Percentiles rank a stretch among this genome's conserved stretches.
These are phyloP conservation scores for Agrotis segetum DNA, from an alignment of 2,888 invertebrate genomes.

Conservation along the genomic window DNA sequence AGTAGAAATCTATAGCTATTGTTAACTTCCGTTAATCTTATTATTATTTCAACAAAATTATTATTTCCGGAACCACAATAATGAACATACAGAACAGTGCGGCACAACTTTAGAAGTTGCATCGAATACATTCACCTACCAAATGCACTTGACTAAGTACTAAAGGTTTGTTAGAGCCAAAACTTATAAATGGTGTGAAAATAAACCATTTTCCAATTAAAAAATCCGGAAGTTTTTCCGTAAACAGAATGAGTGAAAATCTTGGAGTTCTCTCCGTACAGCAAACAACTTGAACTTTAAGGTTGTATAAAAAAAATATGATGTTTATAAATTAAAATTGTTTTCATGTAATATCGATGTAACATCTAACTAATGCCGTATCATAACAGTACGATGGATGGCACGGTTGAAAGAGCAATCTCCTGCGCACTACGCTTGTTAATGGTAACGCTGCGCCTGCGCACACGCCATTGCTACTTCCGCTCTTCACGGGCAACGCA, in stretches of 20 bases:
- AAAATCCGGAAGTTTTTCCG: too few species aligned
- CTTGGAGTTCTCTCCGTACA: too few species aligned
- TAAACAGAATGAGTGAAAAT: not conserved
- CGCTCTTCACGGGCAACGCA: slow-evolving; percentile 41
- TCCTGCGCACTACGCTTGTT: slow-evolving; percentile 16
- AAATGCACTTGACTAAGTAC: not conserved
- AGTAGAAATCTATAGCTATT: not conserved
- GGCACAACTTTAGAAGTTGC: slow-evolving; percentile 17
- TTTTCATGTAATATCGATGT: not conserved
- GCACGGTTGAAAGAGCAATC: slow-evolving; percentile 53
- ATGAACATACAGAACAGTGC: slow-evolving; percentile 8
- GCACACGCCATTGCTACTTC: slow-evolving; percentile 35
- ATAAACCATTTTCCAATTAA: too few species aligned
- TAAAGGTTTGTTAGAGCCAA: not conserved
- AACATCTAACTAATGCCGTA: slow-evolving; percentile 6
- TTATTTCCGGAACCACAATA: slow-evolving; percentile 14
- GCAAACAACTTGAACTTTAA: not conserved
- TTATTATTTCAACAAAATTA: too few species aligned
- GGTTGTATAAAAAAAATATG: not conserved
- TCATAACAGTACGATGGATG: slow-evolving; percentile 11
- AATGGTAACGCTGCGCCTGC: slow-evolving; percentile 16
- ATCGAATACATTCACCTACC: not conserved
- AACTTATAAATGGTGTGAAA: not conserved
- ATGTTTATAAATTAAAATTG: not conserved
- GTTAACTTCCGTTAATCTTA: slow-evolving; percentile 1